phyloP scores from a whole-genome alignment of 37 sponge, comb jelly and placozoan genomes.

The Ephydatia muelleri region DNA sequence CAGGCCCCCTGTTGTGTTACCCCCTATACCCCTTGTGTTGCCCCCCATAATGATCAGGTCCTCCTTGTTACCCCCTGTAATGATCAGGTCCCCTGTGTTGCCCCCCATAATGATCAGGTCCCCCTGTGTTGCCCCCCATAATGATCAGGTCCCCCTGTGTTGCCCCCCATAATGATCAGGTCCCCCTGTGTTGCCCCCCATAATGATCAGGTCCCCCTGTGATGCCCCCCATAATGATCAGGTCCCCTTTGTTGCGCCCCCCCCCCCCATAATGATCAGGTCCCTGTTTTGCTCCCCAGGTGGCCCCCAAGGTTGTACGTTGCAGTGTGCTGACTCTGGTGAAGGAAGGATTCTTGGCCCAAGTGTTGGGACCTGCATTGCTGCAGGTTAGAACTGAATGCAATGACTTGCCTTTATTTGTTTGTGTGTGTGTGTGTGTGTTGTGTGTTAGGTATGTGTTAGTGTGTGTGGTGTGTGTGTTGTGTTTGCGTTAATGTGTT shows the following conservation, averaged over 20 bases:
- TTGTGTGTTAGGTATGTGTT: background rate
- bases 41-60: background rate
- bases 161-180: background rate
- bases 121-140: background rate
- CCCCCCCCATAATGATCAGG: background rate
- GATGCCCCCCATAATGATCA: background rate
- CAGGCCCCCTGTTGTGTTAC: background rate
- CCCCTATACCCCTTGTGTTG: background rate
- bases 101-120: conserved; percentile 4
- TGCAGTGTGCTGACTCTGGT: conserved; percentile 46
- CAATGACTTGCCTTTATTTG: background rate
- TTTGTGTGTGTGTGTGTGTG: background rate
- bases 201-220: background rate
- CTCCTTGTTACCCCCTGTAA: background rate
- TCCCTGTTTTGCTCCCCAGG: conserved; percentile 22
- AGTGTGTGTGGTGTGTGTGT: background rate
- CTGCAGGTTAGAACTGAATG: conserved; percentile 43
- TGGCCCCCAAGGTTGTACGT: conserved; percentile 56
- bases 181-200: background rate
- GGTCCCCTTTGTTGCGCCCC: background rate
- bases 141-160: background rate
- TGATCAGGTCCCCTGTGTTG: background rate
- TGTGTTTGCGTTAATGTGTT: background rate
- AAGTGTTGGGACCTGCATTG: conserved; percentile 80
- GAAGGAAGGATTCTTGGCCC: conserved; percentile 68